Base-by-base conservation (phyloP, 2,888 invertebrate species). In the Choreutis nemorana region DNA sequence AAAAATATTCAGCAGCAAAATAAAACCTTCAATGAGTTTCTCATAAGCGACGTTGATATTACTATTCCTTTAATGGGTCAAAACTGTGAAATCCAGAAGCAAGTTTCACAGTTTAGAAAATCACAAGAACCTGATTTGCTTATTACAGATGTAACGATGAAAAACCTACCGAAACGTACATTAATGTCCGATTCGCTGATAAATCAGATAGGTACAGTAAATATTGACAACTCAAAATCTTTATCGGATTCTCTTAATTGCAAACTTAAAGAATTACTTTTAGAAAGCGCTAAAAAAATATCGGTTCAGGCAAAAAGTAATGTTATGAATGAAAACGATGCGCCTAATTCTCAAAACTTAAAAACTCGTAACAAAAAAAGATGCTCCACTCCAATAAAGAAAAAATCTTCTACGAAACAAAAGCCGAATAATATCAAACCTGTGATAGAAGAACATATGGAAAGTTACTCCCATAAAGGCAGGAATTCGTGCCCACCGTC, bases 231-330 rank as follows among this genome's bases (percentile, higher is more conserved):
- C 15, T 42, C 42, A 27, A 39, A 44, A 2, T 50, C 58, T 6
- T 28, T 57, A 23, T 59, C 66, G 2, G 64, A 68, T 14, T 55
- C 63, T 2, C 38, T 78, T n/a, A 56, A 68, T 30, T 36, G 42
- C 33, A 63, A 58, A 41, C 40, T 78, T 5, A 48, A 45, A 20
- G 50, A 68, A 32, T 44, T 78, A 14, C 37, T 71, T 14, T 37
- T 78, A 14, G 71, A 77, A 32, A 78, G 75, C 40, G 60, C 61
- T 14, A 65, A 68, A 42, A 77, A 75, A 37, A 42, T 46, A 6
- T 31, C 37, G 3, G 36, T 36, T 7, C 9, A 23, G n/a, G n/a
- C n/a, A n/a, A n/a, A 13, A 16, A 35, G 8, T 33, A 32, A 27
- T 32, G 28, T n/a, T 32, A 44, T 11, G 31, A 44, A 44, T 45